A percentile compares a stretch with the other conserved stretches of the same genome.
These are phyloP conservation scores for Sebastolobus alascanus DNA, from an alignment of 2,797 vertebrate species.

Conservation along the genomic window DNA sequence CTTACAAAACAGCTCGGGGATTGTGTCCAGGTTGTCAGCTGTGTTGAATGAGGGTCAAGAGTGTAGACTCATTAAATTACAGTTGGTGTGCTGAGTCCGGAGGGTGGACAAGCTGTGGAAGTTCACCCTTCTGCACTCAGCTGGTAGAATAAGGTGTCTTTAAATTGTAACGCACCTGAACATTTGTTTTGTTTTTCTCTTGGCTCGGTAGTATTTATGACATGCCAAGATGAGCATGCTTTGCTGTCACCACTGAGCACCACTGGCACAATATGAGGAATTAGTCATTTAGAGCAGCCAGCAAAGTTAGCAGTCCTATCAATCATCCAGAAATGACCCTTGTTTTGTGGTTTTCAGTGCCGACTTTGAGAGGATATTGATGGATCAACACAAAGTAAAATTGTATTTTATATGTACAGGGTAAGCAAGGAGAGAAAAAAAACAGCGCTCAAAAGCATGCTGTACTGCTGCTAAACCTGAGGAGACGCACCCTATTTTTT, in stretches of 20 bases:
- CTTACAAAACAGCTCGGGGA: slow-evolving; percentile 16
- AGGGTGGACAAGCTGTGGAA: slow-evolving; percentile 16
- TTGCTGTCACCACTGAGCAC: slow-evolving; percentile 35
- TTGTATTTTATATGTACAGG: neutral
- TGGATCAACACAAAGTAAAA: slow-evolving; percentile 13
- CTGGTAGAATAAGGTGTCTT: slow-evolving; percentile 20
- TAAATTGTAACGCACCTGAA: slow-evolving; percentile 35
- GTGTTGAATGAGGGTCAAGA: slow-evolving; percentile 53
- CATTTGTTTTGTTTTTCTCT: slow-evolving; percentile 38
- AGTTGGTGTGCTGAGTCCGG: slow-evolving; percentile 15
- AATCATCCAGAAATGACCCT: neutral
- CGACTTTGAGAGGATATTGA: slow-evolving; percentile 17
- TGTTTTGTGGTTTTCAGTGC: slow-evolving; percentile 22
- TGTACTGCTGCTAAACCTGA: too few relatives aligned
- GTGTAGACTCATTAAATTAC: slow-evolving; percentile 55
- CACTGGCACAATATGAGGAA: slow-evolving; percentile 32
- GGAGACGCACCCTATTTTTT: too few relatives aligned
- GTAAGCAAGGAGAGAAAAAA: neutral
- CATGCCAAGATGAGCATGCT: slow-evolving; percentile 33
- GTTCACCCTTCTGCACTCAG: slow-evolving; percentile 22
- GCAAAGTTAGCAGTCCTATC: slow-evolving; percentile 2
- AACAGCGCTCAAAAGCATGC: too few relatives aligned
- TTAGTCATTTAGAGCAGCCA: slow-evolving; percentile 41
- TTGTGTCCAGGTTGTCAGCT: slow-evolving; percentile 24
- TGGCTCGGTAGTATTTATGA: slow-evolving; percentile 43